These are phyloP conservation scores for Drosophila meridiana DNA, from an alignment of 2,888 invertebrate species.

Conservation along the genomic window DNA sequence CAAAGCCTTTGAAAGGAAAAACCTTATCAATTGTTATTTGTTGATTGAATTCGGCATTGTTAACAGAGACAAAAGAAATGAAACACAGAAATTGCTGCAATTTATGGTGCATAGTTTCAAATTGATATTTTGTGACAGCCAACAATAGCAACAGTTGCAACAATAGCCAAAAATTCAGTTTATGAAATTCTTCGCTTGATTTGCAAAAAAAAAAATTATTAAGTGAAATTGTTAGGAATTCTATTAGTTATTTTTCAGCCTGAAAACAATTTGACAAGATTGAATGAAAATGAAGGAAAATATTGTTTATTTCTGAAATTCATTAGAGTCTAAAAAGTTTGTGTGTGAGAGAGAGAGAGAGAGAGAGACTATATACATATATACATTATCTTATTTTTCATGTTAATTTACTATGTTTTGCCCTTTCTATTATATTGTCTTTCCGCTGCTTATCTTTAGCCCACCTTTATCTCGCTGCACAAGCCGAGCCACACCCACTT, in stretches of 20 bases:
- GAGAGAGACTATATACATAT: not conserved
- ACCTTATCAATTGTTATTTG: conserved; percentile 4
- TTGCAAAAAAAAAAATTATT: not conserved
- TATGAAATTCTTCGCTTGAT: not conserved
- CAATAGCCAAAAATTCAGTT: not conserved
- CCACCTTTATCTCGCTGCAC: not conserved
- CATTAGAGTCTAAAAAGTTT: not conserved
- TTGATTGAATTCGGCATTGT: conserved; percentile 1
- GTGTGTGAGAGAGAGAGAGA: not conserved
- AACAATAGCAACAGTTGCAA: not conserved
- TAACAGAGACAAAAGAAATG: not conserved
- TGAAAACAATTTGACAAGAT: not conserved
- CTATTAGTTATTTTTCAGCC: not conserved
- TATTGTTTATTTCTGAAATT: no score
- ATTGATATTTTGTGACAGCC: not conserved
- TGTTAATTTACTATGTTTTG: not conserved
- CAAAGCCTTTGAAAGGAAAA: not conserved
- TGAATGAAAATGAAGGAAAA: not conserved
- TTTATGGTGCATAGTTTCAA: not conserved
- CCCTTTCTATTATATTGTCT: not conserved
- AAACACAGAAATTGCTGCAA: not conserved
- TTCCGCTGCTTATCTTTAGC: not conserved
- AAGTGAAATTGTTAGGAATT: not conserved
- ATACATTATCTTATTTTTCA: not conserved
- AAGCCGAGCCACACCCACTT: conserved; percentile 20